phyloP scores from a whole-genome alignment of 2,888 invertebrate genomes.

The Nephrotoma appendiculata region DNA sequence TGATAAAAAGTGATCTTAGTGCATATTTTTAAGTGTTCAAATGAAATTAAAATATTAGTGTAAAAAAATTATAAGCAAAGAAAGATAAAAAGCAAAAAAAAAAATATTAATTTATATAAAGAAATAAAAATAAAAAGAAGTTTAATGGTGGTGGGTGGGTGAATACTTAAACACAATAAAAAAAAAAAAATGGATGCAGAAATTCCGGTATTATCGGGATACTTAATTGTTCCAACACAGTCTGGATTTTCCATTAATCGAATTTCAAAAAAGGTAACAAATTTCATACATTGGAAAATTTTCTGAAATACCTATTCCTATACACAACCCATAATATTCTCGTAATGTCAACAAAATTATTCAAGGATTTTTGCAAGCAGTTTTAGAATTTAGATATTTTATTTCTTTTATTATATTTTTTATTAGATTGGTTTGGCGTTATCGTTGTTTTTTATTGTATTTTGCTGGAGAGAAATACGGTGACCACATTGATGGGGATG shows the following conservation, averaged over 20 bases:
- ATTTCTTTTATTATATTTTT: background rate
- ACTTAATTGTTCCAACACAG: slow-evolving; percentile 49
- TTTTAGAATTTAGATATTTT: background rate
- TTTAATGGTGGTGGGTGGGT: background rate
- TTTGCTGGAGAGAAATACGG: background rate
- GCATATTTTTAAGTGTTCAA: background rate
- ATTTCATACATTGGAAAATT: slow-evolving; percentile 13
- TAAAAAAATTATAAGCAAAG: background rate
- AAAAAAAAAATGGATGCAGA: slow-evolving; percentile 48
- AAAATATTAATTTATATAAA: background rate
- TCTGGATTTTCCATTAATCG: slow-evolving; percentile 54
- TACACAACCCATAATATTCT: background rate
- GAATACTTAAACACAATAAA: slow-evolving; percentile 4
- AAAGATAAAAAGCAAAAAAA: background rate
- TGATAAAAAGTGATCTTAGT: background rate
- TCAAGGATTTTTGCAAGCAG: background rate
- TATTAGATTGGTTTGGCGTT: background rate
- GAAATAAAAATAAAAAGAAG: background rate
- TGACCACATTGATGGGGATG: background rate
- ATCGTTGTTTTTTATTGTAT: background rate
- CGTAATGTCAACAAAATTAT: background rate
- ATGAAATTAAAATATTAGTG: background rate
- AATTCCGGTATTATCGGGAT: slow-evolving; percentile 60
- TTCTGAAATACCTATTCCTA: background rate
- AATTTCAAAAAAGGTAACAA: slow-evolving; percentile 55